phyloP scores from a whole-genome alignment of 2,888 invertebrate species.

The Galerucella pusilla region DNA sequence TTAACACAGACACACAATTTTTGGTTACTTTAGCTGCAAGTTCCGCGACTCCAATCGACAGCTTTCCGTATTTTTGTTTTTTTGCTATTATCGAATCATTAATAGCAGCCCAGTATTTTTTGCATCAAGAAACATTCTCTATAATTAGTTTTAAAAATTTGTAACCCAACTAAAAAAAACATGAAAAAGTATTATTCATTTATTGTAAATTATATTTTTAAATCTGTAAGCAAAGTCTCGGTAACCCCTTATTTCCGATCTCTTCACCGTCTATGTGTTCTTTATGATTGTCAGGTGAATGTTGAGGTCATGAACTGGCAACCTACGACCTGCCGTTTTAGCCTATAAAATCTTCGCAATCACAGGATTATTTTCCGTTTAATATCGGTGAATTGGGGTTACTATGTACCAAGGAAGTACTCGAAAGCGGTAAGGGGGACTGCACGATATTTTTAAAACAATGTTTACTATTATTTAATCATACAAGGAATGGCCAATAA shows the following conservation, averaged over 20 bases:
- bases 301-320: constrained; percentile 58
- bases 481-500: too few species aligned
- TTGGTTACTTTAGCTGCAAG: too few species aligned
- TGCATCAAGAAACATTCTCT: not conserved
- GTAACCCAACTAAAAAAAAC: not conserved
- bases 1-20: too few species aligned
- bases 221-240: not conserved
- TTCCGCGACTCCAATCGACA: too few species aligned
- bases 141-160: too few species aligned
- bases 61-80: too few species aligned
- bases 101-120: not conserved
- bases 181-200: not conserved
- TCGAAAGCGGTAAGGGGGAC: not conserved
- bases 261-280: constrained; percentile 47
- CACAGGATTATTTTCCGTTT: constrained; percentile 48
- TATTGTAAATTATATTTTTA: not conserved
- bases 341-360: constrained; percentile 56
- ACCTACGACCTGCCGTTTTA: constrained; percentile 54
- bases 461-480: not conserved
- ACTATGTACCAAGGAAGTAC: constrained; percentile 31
- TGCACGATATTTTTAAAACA: not conserved
- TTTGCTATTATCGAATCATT: too few species aligned
- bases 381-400: constrained; percentile 44
- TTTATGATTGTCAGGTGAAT: constrained; percentile 57
- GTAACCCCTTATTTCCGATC: constrained; percentile 13